Evolutionary conservation across 2,888 invertebrate species (phyloP), one percentile per base, ranked within the genome.

Genomic region (Pyrrhosoma nymphula): DNA sequence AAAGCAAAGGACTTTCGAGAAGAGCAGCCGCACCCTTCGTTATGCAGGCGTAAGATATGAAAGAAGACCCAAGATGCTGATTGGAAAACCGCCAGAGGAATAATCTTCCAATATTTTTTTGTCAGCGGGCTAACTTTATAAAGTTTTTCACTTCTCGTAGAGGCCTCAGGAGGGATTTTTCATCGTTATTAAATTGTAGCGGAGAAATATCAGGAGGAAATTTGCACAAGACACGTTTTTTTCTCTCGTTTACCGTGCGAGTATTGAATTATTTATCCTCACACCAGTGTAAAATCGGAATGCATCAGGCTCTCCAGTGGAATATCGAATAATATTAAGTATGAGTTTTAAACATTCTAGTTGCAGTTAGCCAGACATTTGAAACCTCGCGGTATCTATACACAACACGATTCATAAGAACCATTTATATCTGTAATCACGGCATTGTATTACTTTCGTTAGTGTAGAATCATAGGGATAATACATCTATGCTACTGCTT

Each of bases 101-200:
- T 89, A 89, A 89, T 89, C 89, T 89, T 89, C 47, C 55, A n/a
- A n/a, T 55, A 26, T 89, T 89, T 89, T 69, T 89, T 89, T 89
- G 56, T 56, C 89, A 26, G n/a, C 6, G 39, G n/a, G n/a, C 26
- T 89, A 23, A 55, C 89, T 89, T 89, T 89, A 89, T 55, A 89
- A 89, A 89, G n/a, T 89, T 89, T 89, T 89, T 82, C 35, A 35
- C 82, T 89, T 0, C n/a, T 39, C 12, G 89, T 39, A 16, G 23
- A 39, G 55, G n/a, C 14, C 55, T 56, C n/a, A 10, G 14, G 89
- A 56, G 20, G 56, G 56, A 89, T 89, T 89, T 89, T 55, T 89
- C 89, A 55, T 89, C 55, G 89, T 89, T 89, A 89, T 89, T 89
- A 89, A 89, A 89, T 89, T 89, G 89, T 56, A 55, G 56, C 26